phyloP scores from a whole-genome alignment of 1,140 invertebrate species.

The Drosophila nigromelanica region DNA sequence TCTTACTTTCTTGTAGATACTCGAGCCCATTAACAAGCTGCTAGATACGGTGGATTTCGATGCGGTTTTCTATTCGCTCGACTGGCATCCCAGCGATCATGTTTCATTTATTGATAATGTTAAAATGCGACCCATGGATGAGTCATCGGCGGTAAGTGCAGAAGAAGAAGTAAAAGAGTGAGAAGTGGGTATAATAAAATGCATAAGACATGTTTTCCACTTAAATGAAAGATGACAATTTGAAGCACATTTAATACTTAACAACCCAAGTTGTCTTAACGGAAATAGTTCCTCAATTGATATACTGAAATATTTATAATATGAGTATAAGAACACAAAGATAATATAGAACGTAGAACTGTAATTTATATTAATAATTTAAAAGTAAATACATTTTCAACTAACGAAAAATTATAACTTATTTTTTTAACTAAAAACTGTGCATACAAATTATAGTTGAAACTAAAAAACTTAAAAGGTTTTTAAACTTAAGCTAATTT shows the following conservation, averaged over 20 bases:
- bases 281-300: no score
- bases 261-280: not conserved
- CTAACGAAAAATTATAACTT: no score
- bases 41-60: constrained; percentile 94
- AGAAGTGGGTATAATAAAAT: not conserved
- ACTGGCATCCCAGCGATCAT: constrained; percentile 99
- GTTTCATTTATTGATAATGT: constrained; percentile 98
- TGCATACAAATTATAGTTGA: no score
- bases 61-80: constrained; percentile 96
- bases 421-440: no score
- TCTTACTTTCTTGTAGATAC: constrained; percentile 85
- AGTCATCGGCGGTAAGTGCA: constrained; percentile 86
- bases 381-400: no score
- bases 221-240: not conserved
- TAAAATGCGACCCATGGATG: constrained; percentile 87
- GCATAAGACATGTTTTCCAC: not conserved
- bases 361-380: no score
- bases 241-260: not conserved
- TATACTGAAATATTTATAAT: no score
- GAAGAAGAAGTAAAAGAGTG: not conserved
- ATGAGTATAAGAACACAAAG: no score
- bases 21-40: constrained; percentile 95
- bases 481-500: no score
- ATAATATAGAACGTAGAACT: no score
- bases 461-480: no score